Evolutionary conservation across 1,140 invertebrate genomes (phyloP), one percentile per base, ranked within the genome.

Genomic region (Brachionus plicatilis): DNA sequence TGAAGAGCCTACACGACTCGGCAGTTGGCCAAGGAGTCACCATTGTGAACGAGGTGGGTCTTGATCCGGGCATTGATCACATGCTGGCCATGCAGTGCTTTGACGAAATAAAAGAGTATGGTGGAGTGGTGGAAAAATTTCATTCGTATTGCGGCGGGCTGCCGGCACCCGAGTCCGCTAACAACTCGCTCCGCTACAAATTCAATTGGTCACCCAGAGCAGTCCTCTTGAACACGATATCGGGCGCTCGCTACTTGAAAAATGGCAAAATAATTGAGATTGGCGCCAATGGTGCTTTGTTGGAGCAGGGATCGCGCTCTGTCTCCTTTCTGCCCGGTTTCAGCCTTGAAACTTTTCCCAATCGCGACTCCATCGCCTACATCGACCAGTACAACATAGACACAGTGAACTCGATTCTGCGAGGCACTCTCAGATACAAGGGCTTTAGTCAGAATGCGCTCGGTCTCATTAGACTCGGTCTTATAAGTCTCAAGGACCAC

Each of bases 51-150:
- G 97, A 99, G 91, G 93, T 98, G 0, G 98, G 98, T 5, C 90
- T 99, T 6, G 98, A 99, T 89, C 98, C 98, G 0, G 97, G 97
- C 3, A 94, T 99, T 85, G 98, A 99, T 89, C 98, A 99, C 90
- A 91, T 99, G 65, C 88, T 99, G 68, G 98, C 98, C 0, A 92
- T 99, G 89, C 96, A 99, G 89, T 97, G 95, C 88, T 97, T 99
- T 85, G 95, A 99, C 88, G 93, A 97, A 86, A 92, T 93, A 88
- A 94, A 92, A 89, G 92, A 91, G 89, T 93, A 90, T 89, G 96
- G 90, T 9, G 92, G 92, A 76, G 91, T 91, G 87, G 91, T 92
- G 83, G 75, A 84, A 65, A 17, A 24, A 27, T 79, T 98, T 88
- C 92, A 97, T 0, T 98, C 96, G 0, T 99, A 95, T 90, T 99